Base-by-base conservation (phyloP, 2,888 invertebrate species). In the Spialia ferax region DNA sequence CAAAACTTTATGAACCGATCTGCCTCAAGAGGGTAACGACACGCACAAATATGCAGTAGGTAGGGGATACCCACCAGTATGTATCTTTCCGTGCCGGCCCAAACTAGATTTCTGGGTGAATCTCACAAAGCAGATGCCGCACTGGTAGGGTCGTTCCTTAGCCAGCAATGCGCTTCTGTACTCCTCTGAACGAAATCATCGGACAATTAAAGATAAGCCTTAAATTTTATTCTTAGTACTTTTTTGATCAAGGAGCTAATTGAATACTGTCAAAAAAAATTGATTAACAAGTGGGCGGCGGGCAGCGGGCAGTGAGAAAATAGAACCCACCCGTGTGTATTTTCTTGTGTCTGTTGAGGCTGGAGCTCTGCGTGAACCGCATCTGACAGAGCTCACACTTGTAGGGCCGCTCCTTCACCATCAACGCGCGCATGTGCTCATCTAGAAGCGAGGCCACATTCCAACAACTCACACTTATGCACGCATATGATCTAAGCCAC, bases 301-400 rank as follows among this genome's bases (percentile, higher is more conserved):
- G 82, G 79, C 83, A 78, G 80, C 79, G 82, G 81, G 79, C 82
- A 80, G 79, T 77, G 83, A 79, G 78, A 76, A 79, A 80, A 77
- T 69, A 80, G 73, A 85, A 93, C 94, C 88, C 91, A 94, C 94
- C 94, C 83, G 96, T 96, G 83, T 96, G 96, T 77, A 96, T 95
- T 84, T 96, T 95, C 90, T 95, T 96, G 91, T 96, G 96, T 79
- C 96, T 95, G 89, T 96, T 96, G 82, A 96, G 94, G 85, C 96
- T 96, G 91, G 95, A 95, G 88, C 96, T 96, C 90, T 96, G 96
- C 81, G 95, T 96, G 89, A 96, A 96, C 87, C 95, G 94, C 90
- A 96, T 96, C 86, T 95, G 94, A 87, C 96, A 96, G 83, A 95
- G 89, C 78, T 95, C 95, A 87, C 96, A 96, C 88, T 95, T 95